Percentiles rank a stretch among this genome's conserved stretches.
Conservation (phyloP, 2,797 vertebrate species). For the Bovichtus variegatus region DNA sequence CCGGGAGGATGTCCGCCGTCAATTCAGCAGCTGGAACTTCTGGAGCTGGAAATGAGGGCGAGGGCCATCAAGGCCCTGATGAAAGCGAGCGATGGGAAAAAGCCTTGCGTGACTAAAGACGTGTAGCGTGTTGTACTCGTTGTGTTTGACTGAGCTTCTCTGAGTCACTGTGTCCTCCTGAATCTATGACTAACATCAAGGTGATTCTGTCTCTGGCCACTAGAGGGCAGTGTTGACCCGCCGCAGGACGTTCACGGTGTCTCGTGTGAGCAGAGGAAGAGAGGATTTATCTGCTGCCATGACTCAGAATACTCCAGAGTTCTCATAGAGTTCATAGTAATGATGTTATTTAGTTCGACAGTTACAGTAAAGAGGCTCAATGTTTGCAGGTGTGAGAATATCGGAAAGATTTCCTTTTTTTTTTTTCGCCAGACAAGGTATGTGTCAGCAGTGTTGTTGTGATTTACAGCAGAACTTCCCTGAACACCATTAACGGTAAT, state of each 20-base stretch:
- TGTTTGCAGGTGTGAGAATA: not conserved
- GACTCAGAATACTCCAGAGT: too few relatives aligned
- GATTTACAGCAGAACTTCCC: too few relatives aligned
- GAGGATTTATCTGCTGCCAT: constrained; percentile 34
- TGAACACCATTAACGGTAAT: too few relatives aligned
- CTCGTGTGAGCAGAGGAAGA: not conserved
- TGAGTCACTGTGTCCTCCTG: too few relatives aligned
- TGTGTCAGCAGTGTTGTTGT: constrained; percentile 3
- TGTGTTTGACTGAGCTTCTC: too few relatives aligned
- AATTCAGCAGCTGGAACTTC: constrained; percentile 94
- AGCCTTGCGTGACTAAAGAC: constrained; percentile 55
- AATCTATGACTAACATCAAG: too few relatives aligned
- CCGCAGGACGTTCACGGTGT: not conserved
- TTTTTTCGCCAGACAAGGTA: constrained; percentile 5
- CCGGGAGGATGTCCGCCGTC: constrained; percentile 88
- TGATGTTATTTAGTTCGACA: constrained; percentile 27
- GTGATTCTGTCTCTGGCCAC: constrained; percentile 38
- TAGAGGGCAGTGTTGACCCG: constrained; percentile 74
- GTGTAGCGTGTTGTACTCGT: constrained; percentile 3
- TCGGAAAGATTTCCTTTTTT: not conserved
- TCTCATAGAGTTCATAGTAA: constrained; percentile 6
- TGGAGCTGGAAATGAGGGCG: constrained; percentile 98
- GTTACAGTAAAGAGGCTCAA: not conserved
- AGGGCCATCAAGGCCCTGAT: constrained; percentile 98
- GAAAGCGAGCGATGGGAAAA: constrained; percentile 94